Conservation (phyloP, 2,797 vertebrate genomes). For the Lagorchestes hirsutus region DNA sequence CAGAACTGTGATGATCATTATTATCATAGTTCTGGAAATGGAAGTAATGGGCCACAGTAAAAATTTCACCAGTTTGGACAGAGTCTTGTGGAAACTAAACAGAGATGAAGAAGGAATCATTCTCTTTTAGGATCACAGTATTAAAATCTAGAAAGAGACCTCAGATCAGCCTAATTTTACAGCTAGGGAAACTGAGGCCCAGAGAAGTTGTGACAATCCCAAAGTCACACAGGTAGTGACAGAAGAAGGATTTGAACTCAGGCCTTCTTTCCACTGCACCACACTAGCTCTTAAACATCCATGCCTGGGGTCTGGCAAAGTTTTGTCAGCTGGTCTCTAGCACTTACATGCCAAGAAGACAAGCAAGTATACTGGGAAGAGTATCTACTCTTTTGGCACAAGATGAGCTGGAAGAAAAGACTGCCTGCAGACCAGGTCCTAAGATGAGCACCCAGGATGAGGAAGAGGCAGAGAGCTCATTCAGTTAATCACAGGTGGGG, state of each 20-base stretch:
- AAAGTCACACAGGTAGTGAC: neutral
- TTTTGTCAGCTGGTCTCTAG: neutral
- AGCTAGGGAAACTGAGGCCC: neutral
- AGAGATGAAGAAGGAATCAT: neutral
- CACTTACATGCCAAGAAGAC: neutral
- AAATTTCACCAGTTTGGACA: neutral
- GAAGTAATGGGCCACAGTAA: neutral
- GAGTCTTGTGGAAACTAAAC: neutral
- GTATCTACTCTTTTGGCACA: neutral
- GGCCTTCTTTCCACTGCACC: neutral
- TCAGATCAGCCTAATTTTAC: neutral
- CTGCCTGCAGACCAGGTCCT: neutral
- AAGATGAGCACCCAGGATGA: neutral
- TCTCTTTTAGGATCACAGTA: neutral
- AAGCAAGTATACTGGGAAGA: neutral
- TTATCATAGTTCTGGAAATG: neutral
- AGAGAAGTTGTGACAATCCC: neutral
- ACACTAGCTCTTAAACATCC: neutral
- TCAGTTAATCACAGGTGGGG: neutral
- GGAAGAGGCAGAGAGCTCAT: neutral
- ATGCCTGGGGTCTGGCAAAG: neutral
- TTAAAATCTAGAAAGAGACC: neutral
- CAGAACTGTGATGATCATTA: neutral
- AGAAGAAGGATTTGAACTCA: neutral
- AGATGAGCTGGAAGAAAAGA: neutral